Base-by-base conservation (phyloP, 2,113 vertebrate species). In the Perca flavescens region DNA sequence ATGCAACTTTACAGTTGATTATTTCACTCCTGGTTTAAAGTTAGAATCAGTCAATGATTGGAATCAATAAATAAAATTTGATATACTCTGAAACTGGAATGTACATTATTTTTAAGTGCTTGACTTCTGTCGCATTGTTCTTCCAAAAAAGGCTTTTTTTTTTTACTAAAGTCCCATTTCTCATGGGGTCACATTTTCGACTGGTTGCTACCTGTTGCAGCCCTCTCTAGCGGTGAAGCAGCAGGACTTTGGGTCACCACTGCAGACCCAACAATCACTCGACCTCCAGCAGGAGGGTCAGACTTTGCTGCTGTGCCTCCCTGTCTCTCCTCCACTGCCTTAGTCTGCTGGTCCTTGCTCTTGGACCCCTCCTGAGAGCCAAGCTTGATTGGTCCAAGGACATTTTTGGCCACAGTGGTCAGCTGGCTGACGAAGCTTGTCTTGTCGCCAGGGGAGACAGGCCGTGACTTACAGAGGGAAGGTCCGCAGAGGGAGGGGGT, bases 381-480 rank as follows among this genome's bases (percentile, higher is more conserved):
- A 0, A 92, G 84, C 86, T 95, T 96, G 79, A 94, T 92, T 3
- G 94, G 91, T n/a, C 90, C 95, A 21, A 96, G 91, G 31, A 94
- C 94, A 3, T 88, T 94, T 86, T 95, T 95, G 82, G 93, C 93
- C 88, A 94, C 94, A 5, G 88, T 93, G 79, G 94, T 95, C 80
- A 94, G 90, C 87, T 95, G 94, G 72, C 93, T 93, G 79, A 94
- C 92, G 5, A 95, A 94, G 66, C 94, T 93, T 1, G 89, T 87
- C 87, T 93, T 96, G 43, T 96, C 95, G 4, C 90, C 90, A 2
- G 96, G 93, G 62, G 96, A 96, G 34, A 93, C 70, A 0, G 93
- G 94, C 54, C 94, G 89, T 0, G 95, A 93, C 82, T 96, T 97
- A 75, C 93, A 94, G 25, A 95, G 92, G 57, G 89, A 94, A 6